Base-by-base conservation (phyloP, 1,140 invertebrate species). In the Drosophila pandora region DNA sequence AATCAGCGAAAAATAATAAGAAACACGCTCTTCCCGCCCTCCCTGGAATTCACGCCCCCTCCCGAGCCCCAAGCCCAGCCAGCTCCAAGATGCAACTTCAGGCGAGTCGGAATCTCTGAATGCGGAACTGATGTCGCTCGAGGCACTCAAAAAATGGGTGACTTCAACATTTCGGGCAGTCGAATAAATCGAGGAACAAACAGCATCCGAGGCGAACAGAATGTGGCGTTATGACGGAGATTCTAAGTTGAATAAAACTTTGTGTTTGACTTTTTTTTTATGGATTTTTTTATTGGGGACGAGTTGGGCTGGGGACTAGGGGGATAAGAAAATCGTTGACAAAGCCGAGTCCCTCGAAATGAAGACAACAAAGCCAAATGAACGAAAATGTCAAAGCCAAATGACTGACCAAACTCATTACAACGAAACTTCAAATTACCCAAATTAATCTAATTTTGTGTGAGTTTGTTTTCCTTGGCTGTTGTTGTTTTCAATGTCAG, bases 1-100 rank as follows among this genome's bases (percentile, higher is more conserved):
- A 87, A 87, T 87, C 82, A 87, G 83, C 78, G 67, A 79, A 79
- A 88, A 88, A 87, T 87, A 87, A 87, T 87, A 87, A 87, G 82
- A 82, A 88, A 87, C 82, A 87, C 81, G 83, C 75, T 79, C 71
- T 6, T 13, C 45, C 45, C n/a, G 8, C 9, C n/a, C 49, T 49
- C 61, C 62, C 41, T 23, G 59, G 47, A 52, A 65, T 32, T 32
- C 1, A 59, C 7, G 21, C 21, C 49, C 41, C 23, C 8, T 23
- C 23, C 25, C 13, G 13, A 22, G 49, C 45, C 37, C 37, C 34
- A 54, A 39, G 69, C 25, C 6, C 25, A 28, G 25, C 25, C 25
- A 28, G 25, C 25, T 4, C 25, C 25, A 63, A 10, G 73, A 80
- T 76, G 78, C 72, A 80, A 67, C 79, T 52, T 61, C 67, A 59